Evolutionary conservation across 2,113 vertebrate genomes (phyloP).

Genomic region (Daphoenositta chrysoptera): DNA sequence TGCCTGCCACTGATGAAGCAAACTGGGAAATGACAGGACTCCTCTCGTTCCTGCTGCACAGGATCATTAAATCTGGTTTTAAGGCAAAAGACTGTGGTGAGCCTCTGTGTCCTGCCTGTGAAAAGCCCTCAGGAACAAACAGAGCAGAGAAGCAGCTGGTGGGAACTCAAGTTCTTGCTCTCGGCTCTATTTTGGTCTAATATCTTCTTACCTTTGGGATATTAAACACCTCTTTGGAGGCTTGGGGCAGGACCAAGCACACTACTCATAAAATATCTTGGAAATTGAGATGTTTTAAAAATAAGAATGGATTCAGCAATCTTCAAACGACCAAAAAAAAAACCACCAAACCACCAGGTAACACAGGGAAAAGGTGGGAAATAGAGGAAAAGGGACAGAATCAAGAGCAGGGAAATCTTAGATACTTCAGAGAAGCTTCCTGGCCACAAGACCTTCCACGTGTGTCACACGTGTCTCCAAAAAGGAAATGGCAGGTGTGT

Average conservation of each 20-base stretch:
- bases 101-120: neutral
- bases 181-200: neutral
- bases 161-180: neutral
- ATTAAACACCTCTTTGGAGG: neutral
- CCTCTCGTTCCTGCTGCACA: neutral
- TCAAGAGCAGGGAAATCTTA: neutral
- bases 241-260: neutral
- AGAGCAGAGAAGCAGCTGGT: neutral
- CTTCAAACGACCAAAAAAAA: neutral
- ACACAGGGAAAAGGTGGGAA: neutral
- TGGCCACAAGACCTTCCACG: neutral
- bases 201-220: neutral
- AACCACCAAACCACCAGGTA: neutral
- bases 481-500: neutral
- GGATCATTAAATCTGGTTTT: neutral
- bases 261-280: neutral
- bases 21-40: neutral
- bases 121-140: neutral
- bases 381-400: neutral
- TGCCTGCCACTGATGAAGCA: neutral
- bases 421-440: neutral
- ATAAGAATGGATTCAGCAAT: neutral
- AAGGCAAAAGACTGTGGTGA: neutral
- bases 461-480: neutral
- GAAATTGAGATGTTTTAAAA: neutral